phyloP scores from a whole-genome alignment of 2,888 invertebrate species.

The Idaea aversata region DNA sequence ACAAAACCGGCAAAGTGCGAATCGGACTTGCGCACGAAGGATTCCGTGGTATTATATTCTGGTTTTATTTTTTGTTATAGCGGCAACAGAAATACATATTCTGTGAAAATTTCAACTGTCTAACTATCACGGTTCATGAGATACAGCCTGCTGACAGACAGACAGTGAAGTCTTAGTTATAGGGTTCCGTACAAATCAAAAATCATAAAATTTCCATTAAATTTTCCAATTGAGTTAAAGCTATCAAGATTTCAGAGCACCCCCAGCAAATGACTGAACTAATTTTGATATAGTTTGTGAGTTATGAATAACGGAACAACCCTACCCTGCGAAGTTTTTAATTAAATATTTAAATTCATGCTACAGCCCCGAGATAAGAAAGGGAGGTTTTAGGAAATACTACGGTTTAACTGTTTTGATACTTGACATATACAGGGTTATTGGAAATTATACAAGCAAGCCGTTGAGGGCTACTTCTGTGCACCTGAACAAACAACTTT shows the following conservation, averaged over 20 bases:
- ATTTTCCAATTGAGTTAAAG: neutral
- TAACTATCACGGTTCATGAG: too few species aligned
- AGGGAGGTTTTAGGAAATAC: conserved; percentile 29
- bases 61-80: too few species aligned
- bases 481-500: too few species aligned
- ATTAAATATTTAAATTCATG: conserved; percentile 73
- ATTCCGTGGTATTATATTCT: too few species aligned
- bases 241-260: neutral
- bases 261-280: neutral
- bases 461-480: neutral
- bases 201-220: neutral
- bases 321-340: conserved; percentile 54
- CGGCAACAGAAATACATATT: too few species aligned
- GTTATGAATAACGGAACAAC: conserved; percentile 13
- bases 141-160: too few species aligned
- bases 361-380: conserved; percentile 60
- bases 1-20: too few species aligned
- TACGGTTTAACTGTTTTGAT: conserved; percentile 25
- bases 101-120: too few species aligned
- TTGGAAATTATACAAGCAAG: too few species aligned
- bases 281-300: neutral
- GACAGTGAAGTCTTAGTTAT: neutral
- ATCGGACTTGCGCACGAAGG: too few species aligned
- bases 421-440: conserved; percentile 19
- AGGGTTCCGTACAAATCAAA: neutral